These are phyloP conservation scores for Mallotus villosus DNA, from an alignment of 2,797 vertebrate species.

Conservation along the genomic window DNA sequence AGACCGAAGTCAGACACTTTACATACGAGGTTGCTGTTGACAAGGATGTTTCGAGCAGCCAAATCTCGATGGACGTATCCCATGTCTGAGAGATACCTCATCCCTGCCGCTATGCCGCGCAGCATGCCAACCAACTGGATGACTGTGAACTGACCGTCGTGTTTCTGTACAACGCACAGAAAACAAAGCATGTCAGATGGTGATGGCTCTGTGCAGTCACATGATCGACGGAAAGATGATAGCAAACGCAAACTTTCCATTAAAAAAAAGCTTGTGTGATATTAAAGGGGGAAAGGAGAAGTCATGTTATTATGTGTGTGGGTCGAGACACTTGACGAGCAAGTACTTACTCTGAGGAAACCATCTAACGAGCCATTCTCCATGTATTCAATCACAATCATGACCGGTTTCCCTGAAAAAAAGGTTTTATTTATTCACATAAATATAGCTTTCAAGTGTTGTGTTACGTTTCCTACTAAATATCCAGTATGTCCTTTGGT, in stretches of 20 bases:
- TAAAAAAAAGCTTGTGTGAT: slow-evolving; percentile 17
- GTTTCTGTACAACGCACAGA: slow-evolving; percentile 77
- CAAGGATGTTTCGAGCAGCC: slow-evolving; percentile 95
- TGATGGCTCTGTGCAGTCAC: slow-evolving; percentile 53
- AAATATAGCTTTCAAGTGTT: slow-evolving; percentile 9
- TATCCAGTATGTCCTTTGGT: slow-evolving; percentile 24
- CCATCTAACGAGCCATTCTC: slow-evolving; percentile 97
- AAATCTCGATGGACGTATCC: slow-evolving; percentile 98
- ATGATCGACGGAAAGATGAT: slow-evolving; percentile 41
- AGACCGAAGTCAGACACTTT: slow-evolving; percentile 99
- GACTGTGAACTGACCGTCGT: slow-evolving; percentile 96
- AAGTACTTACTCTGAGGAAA: slow-evolving; percentile 92
- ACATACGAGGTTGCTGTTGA: slow-evolving; percentile 99
- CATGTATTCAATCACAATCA: slow-evolving; percentile 99
- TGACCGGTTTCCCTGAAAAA: slow-evolving; percentile 94
- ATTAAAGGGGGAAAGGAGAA: slow-evolving; percentile 20
- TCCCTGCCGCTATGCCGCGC: slow-evolving; percentile 95
- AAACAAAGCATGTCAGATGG: slow-evolving; percentile 50
- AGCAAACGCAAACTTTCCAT: slow-evolving; percentile 34
- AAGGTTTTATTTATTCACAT: slow-evolving; percentile 46
- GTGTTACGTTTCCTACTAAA: no score
- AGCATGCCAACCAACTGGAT: slow-evolving; percentile 98
- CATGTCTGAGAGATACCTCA: slow-evolving; percentile 98
- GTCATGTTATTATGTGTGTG: slow-evolving; percentile 46
- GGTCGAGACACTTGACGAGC: slow-evolving; percentile 15